phyloP scores from a whole-genome alignment of 2,113 vertebrate genomes.

The Crotalus helleri region DNA sequence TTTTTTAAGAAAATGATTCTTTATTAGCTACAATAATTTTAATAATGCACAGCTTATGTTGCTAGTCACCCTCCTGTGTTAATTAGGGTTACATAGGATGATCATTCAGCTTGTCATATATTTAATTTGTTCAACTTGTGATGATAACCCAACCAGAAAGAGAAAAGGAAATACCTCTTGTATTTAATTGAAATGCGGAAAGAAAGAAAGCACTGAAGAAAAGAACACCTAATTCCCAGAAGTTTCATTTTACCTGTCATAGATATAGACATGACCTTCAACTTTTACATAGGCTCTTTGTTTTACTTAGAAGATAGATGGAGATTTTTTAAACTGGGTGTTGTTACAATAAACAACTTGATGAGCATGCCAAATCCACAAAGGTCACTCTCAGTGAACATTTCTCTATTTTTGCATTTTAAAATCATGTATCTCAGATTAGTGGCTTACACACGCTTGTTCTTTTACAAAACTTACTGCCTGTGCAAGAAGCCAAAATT shows the following conservation, averaged over 20 bases:
- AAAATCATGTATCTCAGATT: not conserved
- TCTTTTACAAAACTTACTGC: not conserved
- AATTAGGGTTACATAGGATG: not conserved
- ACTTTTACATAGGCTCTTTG: constrained; percentile 2
- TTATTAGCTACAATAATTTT: not conserved
- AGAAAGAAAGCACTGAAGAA: not conserved
- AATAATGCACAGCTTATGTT: not conserved
- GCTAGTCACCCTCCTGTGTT: not conserved
- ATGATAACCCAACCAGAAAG: not conserved
- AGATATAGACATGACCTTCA: not conserved
- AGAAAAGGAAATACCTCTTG: not conserved
- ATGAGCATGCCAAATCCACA: constrained; percentile 2
- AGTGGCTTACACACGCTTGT: not conserved
- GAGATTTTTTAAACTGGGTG: not conserved
- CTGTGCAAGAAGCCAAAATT: not conserved
- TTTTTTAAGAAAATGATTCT: not conserved
- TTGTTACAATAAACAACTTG: constrained; percentile 3
- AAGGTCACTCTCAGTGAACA: not conserved
- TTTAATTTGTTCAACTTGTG: not conserved
- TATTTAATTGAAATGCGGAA: not conserved
- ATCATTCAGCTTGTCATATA: not conserved
- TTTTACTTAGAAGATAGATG: not conserved
- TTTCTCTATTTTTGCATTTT: not conserved
- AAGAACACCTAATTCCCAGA: not conserved
- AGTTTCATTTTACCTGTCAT: not conserved